These are phyloP conservation scores for Cardinalis cardinalis DNA, from an alignment of 2,113 vertebrate genomes.

Conservation along the genomic window DNA sequence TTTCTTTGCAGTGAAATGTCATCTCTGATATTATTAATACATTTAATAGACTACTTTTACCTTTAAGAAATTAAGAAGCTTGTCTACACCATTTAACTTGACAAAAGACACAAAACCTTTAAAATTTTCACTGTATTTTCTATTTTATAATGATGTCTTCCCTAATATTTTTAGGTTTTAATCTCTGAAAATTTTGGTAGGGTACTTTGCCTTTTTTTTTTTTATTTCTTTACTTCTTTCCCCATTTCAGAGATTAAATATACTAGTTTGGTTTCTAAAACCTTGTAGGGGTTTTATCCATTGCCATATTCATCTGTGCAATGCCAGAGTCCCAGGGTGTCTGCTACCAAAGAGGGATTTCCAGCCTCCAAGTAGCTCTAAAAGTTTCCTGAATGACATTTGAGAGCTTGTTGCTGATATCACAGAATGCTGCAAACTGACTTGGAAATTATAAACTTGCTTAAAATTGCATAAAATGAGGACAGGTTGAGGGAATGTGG, in stretches of 20 bases:
- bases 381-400: neutral
- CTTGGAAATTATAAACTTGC: neutral
- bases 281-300: neutral
- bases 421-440: neutral
- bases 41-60: neutral
- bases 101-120: neutral
- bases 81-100: neutral
- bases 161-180: neutral
- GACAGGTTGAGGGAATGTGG: neutral
- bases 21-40: neutral
- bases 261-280: neutral
- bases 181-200: neutral
- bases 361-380: neutral
- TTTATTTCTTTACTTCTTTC: neutral
- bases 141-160: neutral
- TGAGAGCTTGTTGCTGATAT: neutral
- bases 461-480: neutral
- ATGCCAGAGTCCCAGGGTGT: neutral
- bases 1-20: neutral
- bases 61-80: neutral
- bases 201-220: rapidly evolving
- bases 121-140: neutral
- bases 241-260: neutral
- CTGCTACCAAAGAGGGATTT: neutral
- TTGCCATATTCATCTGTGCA: neutral